Evolutionary conservation across 2,797 vertebrate genomes (phyloP), one percentile per base, ranked within the genome.

Genomic region (Propithecus deckenii): DNA sequence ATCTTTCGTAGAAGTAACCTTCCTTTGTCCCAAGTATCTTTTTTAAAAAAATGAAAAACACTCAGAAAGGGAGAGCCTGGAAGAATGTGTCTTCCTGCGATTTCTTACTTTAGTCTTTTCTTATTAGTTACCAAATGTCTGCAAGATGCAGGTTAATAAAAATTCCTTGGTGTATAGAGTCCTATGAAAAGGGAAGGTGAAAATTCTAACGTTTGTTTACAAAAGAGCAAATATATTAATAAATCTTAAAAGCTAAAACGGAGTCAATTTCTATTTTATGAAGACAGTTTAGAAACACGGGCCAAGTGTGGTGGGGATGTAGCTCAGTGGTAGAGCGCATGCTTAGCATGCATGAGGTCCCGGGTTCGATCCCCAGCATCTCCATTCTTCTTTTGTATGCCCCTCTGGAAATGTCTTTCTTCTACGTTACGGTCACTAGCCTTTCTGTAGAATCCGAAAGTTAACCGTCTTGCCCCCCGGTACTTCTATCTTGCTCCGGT

Each of bases 311-410:
- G 0, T 0, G 98, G 98, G 98, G 98, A 98, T 98, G 98, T 98
- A 98, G 98, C 98, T 98, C 98, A 98, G 98, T 98, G 98, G 98
- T 98, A 98, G 98, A 98, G 98, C 96, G 95, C 98, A 97, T 98
- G 98, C 98, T 98, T 98, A 97, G 98, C 98, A 98, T 98, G 98
- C 98, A 98, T 98, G 98, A 98, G 97, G 98, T 95, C 98, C 98
- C 95, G 98, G 98, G 98, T 98, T 98, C 97, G 97, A 98, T 98
- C 98, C 98, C 98, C 97, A 96, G 98, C 98, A 97, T 98, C 97
- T 98, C 98, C 96, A 97, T 0, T 0, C 0, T 1, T 43, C 41
- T 94, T 12, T 94, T 96, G 41, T 30, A 0, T 18, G 38, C 2
- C 2, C 7, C 38, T 14, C 1, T 0, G 10, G 35, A 55, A 67